A percentile compares a stretch with the other conserved stretches of the same genome.
These are phyloP conservation scores for Holothuria glaberrima DNA, from an alignment of 35 echinoderm and acorn worm genomes.

Conservation along the genomic window DNA sequence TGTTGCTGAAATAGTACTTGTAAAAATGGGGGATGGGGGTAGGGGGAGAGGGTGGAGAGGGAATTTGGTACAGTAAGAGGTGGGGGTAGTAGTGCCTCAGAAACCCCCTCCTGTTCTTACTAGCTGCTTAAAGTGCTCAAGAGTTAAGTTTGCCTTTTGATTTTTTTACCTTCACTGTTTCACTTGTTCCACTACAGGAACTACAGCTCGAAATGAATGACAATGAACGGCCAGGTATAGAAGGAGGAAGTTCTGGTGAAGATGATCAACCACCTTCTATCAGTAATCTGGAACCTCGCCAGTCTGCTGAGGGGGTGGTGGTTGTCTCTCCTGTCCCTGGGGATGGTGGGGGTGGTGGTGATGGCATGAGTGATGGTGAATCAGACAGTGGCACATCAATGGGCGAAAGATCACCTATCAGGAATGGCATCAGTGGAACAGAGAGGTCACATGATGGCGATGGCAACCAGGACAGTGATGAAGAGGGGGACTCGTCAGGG, in stretches of 20 bases:
- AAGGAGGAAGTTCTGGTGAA: slow-evolving; percentile 95
- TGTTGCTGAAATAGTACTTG: no score
- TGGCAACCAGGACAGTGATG: not conserved
- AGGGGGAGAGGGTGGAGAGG: no score
- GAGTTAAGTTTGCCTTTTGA: no score
- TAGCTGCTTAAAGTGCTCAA: no score
- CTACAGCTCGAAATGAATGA: slow-evolving; percentile 9
- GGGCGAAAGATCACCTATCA: slow-evolving; percentile 49
- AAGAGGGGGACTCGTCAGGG: slow-evolving; percentile 3
- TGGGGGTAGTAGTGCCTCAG: no score
- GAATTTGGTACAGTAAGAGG: no score
- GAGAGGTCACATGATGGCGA: not conserved
- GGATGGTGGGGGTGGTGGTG: slow-evolving; percentile 95
- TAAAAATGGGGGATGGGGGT: no score
- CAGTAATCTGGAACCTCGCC: slow-evolving; percentile 44
- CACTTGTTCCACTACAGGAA: not conserved
- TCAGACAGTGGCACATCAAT: slow-evolving; percentile 45
- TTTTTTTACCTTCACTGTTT: no score
- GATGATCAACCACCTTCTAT: slow-evolving; percentile 51
- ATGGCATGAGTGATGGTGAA: slow-evolving; percentile 97
- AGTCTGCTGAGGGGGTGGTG: slow-evolving; percentile 96
- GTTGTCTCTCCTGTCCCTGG: slow-evolving; percentile 80
- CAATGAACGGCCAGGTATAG: slow-evolving; percentile 73
- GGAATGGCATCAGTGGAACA: slow-evolving; percentile 28
- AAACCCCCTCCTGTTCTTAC: no score